phyloP scores from a whole-genome alignment of 1,140 invertebrate genomes.

The Caenorhabditis brenneri region DNA sequence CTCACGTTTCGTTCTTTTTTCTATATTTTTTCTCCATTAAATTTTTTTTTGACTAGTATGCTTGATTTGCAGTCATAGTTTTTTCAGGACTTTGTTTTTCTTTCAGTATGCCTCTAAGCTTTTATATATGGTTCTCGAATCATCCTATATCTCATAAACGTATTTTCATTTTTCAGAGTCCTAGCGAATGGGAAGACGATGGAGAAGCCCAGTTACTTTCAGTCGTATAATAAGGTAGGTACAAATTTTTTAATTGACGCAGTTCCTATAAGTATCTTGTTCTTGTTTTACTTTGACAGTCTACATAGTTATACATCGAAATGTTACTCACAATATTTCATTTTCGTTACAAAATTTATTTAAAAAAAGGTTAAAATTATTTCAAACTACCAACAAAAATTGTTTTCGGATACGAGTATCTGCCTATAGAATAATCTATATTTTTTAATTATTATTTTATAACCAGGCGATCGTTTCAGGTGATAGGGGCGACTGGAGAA shows the following conservation, averaged over 20 bases:
- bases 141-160: too few relatives aligned
- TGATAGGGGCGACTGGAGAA: slow-evolving; percentile 49
- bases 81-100: neutral
- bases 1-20: neutral
- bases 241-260: neutral
- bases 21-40: neutral
- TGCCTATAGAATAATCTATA: neutral
- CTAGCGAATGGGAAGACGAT: slow-evolving; percentile 22
- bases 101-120: neutral
- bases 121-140: too few relatives aligned
- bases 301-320: too few relatives aligned
- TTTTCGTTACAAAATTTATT: too few relatives aligned
- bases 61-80: neutral
- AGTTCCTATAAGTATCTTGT: too few relatives aligned
- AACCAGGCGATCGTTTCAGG: too few relatives aligned
- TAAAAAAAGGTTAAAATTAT: too few relatives aligned
- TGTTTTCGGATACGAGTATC: neutral
- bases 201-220: slow-evolving; percentile 16
- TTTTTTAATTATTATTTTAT: too few relatives aligned
- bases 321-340: too few relatives aligned
- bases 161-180: neutral
- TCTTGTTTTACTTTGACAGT: too few relatives aligned
- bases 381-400: neutral
- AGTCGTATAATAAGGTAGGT: slow-evolving; percentile 39
- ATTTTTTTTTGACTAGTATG: neutral